phyloP scores from a whole-genome alignment of 2,113 vertebrate genomes.

The Thryonomys swinderianus region DNA sequence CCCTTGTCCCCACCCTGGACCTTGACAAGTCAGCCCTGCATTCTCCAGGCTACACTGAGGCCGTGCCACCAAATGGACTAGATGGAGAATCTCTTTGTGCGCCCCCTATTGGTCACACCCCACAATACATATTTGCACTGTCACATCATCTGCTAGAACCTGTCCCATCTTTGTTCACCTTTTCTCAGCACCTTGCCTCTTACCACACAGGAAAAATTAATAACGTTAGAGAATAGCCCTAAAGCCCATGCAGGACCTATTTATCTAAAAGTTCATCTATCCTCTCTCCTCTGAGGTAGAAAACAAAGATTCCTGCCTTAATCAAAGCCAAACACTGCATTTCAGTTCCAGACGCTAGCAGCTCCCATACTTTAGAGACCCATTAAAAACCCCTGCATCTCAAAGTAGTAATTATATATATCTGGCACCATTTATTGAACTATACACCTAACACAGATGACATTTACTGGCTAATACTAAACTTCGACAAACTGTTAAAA shows the following conservation, averaged over 20 bases:
- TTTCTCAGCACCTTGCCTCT: neutral
- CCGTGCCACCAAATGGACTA: neutral
- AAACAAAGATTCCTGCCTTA: neutral
- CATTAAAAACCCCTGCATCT: neutral
- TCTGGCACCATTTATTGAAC: neutral
- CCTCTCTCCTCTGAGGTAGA: neutral
- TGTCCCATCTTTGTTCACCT: neutral
- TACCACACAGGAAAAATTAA: neutral
- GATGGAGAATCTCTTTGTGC: rapidly evolving
- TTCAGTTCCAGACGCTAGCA: neutral
- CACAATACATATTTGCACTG: neutral
- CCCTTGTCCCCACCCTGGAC: neutral
- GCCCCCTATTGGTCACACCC: too few species aligned
- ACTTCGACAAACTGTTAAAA: slow-evolving; percentile 4
- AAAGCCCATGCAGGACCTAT: rapidly evolving
- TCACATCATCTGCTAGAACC: neutral
- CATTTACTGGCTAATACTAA: neutral
- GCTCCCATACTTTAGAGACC: neutral
- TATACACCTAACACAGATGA: neutral
- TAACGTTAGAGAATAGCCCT: neutral
- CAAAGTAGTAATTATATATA: neutral
- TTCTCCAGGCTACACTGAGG: neutral
- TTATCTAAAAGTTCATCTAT: neutral
- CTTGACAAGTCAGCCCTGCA: neutral
- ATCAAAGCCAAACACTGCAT: neutral